A percentile compares a stretch with the other conserved stretches of the same genome.
These are phyloP conservation scores for sheep (Ovis aries) DNA, from an alignment of 2,113 vertebrate genomes.

Conservation along the genomic window DNA sequence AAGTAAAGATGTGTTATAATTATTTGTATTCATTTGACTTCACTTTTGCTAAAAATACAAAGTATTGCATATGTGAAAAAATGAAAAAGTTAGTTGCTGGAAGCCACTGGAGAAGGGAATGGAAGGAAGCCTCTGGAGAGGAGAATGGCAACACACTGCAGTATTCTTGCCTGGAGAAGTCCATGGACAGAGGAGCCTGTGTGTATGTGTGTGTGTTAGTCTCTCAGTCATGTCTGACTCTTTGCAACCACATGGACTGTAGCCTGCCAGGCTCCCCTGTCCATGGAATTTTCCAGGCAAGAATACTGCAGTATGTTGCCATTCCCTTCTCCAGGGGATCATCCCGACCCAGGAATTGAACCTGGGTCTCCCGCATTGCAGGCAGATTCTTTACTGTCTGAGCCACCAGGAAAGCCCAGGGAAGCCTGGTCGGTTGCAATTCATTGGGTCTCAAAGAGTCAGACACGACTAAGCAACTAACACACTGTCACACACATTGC, in stretches of 20 bases:
- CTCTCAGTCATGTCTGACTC: accelerated
- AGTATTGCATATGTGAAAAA: background rate
- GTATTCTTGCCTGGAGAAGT: background rate
- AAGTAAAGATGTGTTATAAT: background rate
- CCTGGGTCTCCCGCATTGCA: background rate
- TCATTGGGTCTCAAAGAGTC: background rate
- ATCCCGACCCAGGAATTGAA: background rate
- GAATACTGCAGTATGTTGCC: background rate
- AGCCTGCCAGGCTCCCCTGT: background rate
- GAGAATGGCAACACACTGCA: background rate
- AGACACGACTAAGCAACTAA: background rate
- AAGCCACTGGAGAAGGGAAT: background rate
- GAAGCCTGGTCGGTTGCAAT: background rate
- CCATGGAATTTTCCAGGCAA: background rate
- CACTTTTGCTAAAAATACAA: background rate
- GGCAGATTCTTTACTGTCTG: background rate
- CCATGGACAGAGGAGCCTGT: background rate
- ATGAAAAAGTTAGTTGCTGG: background rate
- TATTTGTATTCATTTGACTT: background rate
- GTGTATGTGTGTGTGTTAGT: background rate
- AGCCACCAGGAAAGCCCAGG: background rate
- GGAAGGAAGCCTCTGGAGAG: background rate
- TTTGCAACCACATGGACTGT: background rate
- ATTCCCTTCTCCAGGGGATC: background rate
- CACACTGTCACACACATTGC: background rate